Conservation (phyloP, 2,888 invertebrate species). For the Oithona nana region DNA sequence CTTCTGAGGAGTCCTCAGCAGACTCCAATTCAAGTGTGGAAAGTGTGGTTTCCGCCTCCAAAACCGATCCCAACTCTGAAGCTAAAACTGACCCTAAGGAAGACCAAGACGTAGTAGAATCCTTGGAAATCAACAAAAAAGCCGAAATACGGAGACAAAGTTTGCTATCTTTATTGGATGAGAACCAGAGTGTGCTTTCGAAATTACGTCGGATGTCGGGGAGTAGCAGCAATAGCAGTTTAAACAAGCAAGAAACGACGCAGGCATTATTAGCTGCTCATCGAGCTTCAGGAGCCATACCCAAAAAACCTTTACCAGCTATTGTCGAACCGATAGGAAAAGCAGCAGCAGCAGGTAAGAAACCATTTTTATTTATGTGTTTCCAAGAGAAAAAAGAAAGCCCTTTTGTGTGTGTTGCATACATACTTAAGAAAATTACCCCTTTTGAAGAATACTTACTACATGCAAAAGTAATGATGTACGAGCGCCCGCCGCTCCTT, state of each 20-base stretch:
- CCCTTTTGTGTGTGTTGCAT: too few relatives aligned
- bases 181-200: background rate
- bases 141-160: conserved; percentile 10
- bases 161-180: conserved; percentile 7
- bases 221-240: too few relatives aligned
- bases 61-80: background rate
- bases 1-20: background rate
- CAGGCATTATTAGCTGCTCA: background rate
- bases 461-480: too few relatives aligned
- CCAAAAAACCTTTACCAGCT: background rate
- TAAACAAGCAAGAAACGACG: too few relatives aligned
- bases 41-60: conserved; percentile 15
- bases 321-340: background rate
- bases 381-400: too few relatives aligned
- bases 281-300: background rate
- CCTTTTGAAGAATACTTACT: too few relatives aligned
- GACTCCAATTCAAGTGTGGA: conserved; percentile 8
- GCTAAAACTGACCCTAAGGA: background rate
- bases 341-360: too few relatives aligned
- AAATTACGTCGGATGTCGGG: background rate
- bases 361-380: too few relatives aligned
- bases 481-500: too few relatives aligned
- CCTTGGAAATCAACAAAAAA: background rate
- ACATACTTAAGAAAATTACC: too few relatives aligned
- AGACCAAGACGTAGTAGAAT: conserved; percentile 4